Evolutionary conservation across 2,797 vertebrate species (phyloP), one percentile per base, ranked within the genome.

Genomic region (Sebastes glaucus): DNA sequence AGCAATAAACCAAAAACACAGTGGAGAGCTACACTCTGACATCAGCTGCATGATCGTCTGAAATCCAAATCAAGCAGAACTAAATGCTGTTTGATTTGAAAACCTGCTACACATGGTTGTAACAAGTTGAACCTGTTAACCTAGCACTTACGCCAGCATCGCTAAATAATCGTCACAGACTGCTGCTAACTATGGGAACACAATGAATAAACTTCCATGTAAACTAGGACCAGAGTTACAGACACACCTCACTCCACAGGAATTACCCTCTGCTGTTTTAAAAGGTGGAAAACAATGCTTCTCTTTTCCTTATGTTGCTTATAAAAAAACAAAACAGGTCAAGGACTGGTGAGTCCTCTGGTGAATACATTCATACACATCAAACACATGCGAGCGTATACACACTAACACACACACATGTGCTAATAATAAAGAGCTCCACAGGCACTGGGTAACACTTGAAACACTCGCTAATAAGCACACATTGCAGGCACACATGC

Each of bases 121-220:
- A 94, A 93, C 93, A 88, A 92, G 95, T 88, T 85, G 87, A 95
- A 95, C 94, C 94, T 93, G 94, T 95, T 94, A 91, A 90, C 90
- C 92, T 68, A 72, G 87, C 82, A 52, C 87, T 69, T 32, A 65
- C 65, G 86, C 88, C 90, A 91, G 77, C 71, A 78, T 85, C 79
- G 74, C 85, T 88, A 86, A 87, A 92, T 85, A 84, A 84, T 67
- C 52, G 59, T 71, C 53, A 32, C 61, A 77, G 86, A 87, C 86
- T 69, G 33, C 77, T 35, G 52, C 59, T 69, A 80, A 87, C 75
- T 74, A 77, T 68, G 82, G 70, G 62, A 90, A 83, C 69, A 81
- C 80, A 74, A 86, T 75, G 82, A 88, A 84, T 80, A 82, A 86
- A 91, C 80, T 2, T 83, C 23, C 68, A 59, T 18, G 77, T 86